These are phyloP conservation scores for Antheraea pernyi DNA, from an alignment of 1,140 invertebrate species.

Conservation along the genomic window DNA sequence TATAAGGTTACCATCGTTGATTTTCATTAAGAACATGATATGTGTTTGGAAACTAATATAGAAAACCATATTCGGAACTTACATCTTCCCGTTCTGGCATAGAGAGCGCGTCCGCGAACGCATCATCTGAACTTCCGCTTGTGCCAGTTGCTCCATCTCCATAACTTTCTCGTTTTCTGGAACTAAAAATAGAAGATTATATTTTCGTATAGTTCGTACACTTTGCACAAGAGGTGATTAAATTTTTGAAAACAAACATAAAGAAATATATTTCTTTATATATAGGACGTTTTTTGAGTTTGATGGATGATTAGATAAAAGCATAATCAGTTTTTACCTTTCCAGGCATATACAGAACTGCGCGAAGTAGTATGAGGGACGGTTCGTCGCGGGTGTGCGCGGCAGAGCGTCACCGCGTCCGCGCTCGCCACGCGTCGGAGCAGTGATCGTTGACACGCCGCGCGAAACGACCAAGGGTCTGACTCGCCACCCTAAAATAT, in stretches of 20 bases:
- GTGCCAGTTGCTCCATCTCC: conserved; percentile 79
- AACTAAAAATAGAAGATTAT: conserved; percentile 34
- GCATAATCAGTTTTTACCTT: conserved; percentile 42
- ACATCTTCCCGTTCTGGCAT: conserved; percentile 80
- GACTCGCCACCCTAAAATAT: conserved; percentile 64
- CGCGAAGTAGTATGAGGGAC: conserved; percentile 77
- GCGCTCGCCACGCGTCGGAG: conserved; percentile 73
- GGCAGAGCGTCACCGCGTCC: conserved; percentile 68
- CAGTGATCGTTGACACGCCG: conserved; percentile 73
- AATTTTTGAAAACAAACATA: background rate
- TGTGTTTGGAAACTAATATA: too few relatives aligned
- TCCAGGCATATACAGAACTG: conserved; percentile 79
- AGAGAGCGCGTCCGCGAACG: conserved; percentile 78
- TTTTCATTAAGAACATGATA: too few relatives aligned
- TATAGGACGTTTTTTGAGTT: too few relatives aligned
- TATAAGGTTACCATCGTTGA: too few relatives aligned
- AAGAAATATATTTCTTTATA: too few relatives aligned
- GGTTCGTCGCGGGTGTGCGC: conserved; percentile 58
- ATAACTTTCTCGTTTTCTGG: conserved; percentile 76
- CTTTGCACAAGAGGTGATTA: too few relatives aligned
- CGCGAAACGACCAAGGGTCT: conserved; percentile 75
- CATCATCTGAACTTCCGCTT: conserved; percentile 76
- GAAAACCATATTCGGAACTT: conserved; percentile 24
- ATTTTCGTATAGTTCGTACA: background rate
- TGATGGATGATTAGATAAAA: background rate